Evolutionary conservation across 2,888 invertebrate genomes (phyloP), one percentile per base, ranked within the genome.

Genomic region (Phyllotreta striolata): DNA sequence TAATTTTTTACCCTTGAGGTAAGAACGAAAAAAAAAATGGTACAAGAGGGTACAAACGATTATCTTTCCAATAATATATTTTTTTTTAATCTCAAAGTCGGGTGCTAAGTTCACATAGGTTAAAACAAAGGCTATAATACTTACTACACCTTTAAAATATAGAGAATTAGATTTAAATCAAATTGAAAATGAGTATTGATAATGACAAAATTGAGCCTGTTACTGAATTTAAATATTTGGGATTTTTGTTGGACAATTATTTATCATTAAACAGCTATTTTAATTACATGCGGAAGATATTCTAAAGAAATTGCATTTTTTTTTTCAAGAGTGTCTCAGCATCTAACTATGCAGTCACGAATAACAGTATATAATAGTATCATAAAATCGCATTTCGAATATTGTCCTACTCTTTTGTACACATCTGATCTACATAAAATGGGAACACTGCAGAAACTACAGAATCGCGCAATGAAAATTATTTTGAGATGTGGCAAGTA

Each of bases 371-470:
- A 60, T 43, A 34, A 60, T 43, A 54, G 41, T 9, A 43, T 60
- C 37, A 60, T 52, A 52, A 43, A 54, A 60, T 39, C 54, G 12
- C 44, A 60, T 54, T 60, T 60, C 43, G 35, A 60, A 39, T 60
- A 60, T 43, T 60, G 52, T 41, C 39, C 43, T 24, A 52, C 60
- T 39, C 14, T 52, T n/a, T 9, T 60, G 10, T 60, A 60, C 10
- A 43, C 24, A 43, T 34, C 12, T 6, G 34, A 60, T 52, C 34
- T 34, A 52, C 52, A 60, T 34, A 35, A 52, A 12, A 34, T 54
- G 34, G 24, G 10, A 43, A 34, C 13, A 38, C 39, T 54, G n/a
- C 38, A 54, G 14, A 54, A 54, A 10, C 10, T 54, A 9, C 54
- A 54, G 7, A 54, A 54, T 9, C 34, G 10, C 10, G 37, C 1